Base-by-base conservation (phyloP, 2,113 vertebrate genomes). In the Xenopus laevis region DNA sequence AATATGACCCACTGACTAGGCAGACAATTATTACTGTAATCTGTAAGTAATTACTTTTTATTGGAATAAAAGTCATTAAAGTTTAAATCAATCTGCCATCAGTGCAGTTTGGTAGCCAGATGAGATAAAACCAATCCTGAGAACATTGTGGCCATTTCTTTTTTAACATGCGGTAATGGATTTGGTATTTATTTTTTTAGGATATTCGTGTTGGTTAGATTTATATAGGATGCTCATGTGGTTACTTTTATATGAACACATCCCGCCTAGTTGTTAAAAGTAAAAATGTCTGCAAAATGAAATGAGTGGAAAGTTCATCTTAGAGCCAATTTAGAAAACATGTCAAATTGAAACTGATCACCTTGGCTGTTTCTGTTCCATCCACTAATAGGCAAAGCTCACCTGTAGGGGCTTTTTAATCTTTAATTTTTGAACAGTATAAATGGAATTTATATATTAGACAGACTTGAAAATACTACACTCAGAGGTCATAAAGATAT, bases 101-200 rank as follows among this genome's bases (percentile, higher is more conserved):
- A 44, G 44, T 67, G 65, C 72, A 60, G 50, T 74, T 74, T 68
- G 46, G 65, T 74, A 61, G 65, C 72, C 65, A 74, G 33, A 40
- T 27, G 53, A 74, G 72, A 74, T 74, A 74, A 67, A 74, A 68
- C 64, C 50, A 65, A 61, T 60, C 65, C 67, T 17, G 53, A 40
- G 40, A 66, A 68, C 72, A 40, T 59, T 74, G 21, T 59, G 53
- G 46, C 45, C 16, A n/a, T 20, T 58, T 58, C 23, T 27, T 46
- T 74, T 65, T 74, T 61, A 20, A 74, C 63, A 74, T 61, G 65
- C 61, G 44, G 40, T 68, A 68, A 60, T 20, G 55, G 18, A 59
- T 66, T 74, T 74, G 33, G 40, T 45, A 47, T 72, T 63, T 45
- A 47, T 72, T 63, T 62, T 60, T 72, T 52, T 40, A 9, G 33